Evolutionary conservation across 2,113 vertebrate genomes (phyloP).

Genomic region (Pygoscelis adeliae): DNA sequence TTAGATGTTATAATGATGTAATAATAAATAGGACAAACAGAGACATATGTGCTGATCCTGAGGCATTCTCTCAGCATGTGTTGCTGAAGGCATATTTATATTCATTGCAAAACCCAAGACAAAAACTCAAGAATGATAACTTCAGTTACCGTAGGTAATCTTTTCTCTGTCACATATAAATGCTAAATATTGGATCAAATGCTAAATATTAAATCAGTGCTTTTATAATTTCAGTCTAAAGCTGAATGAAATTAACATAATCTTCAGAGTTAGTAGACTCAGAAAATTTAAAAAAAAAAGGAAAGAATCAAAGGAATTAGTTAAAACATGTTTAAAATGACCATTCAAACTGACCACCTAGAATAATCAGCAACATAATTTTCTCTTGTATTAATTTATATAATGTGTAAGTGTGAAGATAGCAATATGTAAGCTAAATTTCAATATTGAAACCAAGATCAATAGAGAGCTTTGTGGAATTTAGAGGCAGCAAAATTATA

Average conservation of each 20-base stretch:
- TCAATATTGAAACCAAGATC: not conserved
- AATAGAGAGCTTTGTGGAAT: not conserved
- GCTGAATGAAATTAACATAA: not conserved
- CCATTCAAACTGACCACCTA: not conserved
- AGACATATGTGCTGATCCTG: not conserved
- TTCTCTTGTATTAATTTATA: not conserved
- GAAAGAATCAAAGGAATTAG: not conserved
- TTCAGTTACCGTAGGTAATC: not conserved
- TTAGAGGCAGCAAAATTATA: not conserved
- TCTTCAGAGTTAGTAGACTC: not conserved
- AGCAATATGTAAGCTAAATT: not conserved
- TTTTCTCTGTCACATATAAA: not conserved
- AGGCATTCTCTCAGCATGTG: not conserved
- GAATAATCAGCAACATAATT: not conserved
- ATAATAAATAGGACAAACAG: not conserved
- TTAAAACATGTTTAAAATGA: not conserved
- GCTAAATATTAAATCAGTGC: not conserved
- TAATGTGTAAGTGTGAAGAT: not conserved
- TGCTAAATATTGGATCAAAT: not conserved
- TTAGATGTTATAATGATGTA: not conserved
- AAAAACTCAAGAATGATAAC: not conserved
- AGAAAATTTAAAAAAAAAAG: not conserved
- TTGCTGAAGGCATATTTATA: not conserved
- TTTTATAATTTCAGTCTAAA: not conserved
- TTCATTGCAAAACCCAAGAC: not conserved